Conservation (phyloP, 2,797 vertebrate species). For the Percopsis omiscomaycus region DNA sequence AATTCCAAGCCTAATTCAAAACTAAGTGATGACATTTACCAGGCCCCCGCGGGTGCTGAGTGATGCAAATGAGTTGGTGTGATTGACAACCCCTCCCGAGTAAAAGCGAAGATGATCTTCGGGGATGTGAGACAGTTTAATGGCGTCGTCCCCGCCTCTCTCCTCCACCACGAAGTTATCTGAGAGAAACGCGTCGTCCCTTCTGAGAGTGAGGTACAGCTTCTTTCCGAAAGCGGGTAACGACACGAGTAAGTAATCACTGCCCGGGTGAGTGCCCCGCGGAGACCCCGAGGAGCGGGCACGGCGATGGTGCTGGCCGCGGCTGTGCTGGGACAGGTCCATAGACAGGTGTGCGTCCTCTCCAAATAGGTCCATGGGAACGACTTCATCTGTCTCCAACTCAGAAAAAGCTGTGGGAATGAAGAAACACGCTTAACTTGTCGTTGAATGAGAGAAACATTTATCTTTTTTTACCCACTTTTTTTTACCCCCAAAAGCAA, state of each 20-base stretch:
- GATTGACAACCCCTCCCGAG: conserved; percentile 85
- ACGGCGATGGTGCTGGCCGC: conserved; percentile 52
- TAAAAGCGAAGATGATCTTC: conserved; percentile 82
- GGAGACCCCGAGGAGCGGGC: conserved; percentile 16
- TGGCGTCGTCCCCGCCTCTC: conserved; percentile 57
- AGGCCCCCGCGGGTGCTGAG: conserved; percentile 89
- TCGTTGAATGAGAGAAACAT: not conserved
- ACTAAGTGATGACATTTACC: conserved; percentile 72
- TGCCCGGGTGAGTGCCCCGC: conserved; percentile 21
- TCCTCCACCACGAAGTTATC: conserved; percentile 81
- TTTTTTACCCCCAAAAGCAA: no score
- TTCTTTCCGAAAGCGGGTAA: conserved; percentile 82
- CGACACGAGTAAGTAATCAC: conserved; percentile 77
- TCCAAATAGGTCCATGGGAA: conserved; percentile 64
- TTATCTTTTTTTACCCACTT: not conserved
- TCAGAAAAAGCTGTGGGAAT: conserved; percentile 55
- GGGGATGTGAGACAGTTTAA: conserved; percentile 52
- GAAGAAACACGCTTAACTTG: conserved; percentile 21
- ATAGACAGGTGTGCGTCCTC: conserved; percentile 68
- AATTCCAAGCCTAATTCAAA: not conserved
- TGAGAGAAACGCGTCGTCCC: conserved; percentile 82
- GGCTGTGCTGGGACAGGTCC: conserved; percentile 44
- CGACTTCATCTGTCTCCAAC: conserved; percentile 68
- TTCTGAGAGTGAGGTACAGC: conserved; percentile 82
- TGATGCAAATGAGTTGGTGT: conserved; percentile 83